A percentile compares a stretch with the other conserved stretches of the same genome.
phyloP scores from a whole-genome alignment of 2,888 invertebrate species.

The Lutraria lutraria region DNA sequence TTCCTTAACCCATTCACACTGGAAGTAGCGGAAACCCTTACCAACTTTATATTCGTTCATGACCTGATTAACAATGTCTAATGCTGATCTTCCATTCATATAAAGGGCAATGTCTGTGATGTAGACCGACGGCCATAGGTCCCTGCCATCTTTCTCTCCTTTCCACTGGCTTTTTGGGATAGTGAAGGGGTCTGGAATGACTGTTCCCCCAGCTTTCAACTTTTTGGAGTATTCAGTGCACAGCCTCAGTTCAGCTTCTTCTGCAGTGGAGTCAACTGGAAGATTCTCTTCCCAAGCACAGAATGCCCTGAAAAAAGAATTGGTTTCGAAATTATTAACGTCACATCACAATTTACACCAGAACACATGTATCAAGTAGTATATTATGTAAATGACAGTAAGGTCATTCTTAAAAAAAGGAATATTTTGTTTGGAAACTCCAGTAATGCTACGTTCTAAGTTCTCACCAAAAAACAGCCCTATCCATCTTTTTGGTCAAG shows the following conservation, averaged over 20 bases:
- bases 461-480: no score
- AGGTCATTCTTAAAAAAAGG: no score
- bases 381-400: no score
- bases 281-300: conserved; percentile 65
- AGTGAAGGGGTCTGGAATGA: conserved; percentile 59
- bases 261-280: conserved; percentile 42
- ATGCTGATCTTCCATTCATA: conserved; percentile 40
- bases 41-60: conserved; percentile 66
- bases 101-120: conserved; percentile 59
- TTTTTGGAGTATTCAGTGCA: conserved; percentile 52
- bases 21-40: conserved; percentile 63
- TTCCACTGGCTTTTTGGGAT: conserved; percentile 52
- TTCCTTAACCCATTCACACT: conserved; percentile 64
- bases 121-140: conserved; percentile 59
- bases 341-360: no score
- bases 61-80: conserved; percentile 40
- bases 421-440: no score
- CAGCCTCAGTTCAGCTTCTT: conserved; percentile 44
- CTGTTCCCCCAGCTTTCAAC: conserved; percentile 25
- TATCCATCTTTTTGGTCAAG: no score
- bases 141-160: conserved; percentile 54
- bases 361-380: no score
- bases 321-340: no score
- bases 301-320: conserved; percentile 50
- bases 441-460: no score